Conservation (phyloP, 2,113 vertebrate species). For the Pangasianodon hypophthalmus region DNA sequence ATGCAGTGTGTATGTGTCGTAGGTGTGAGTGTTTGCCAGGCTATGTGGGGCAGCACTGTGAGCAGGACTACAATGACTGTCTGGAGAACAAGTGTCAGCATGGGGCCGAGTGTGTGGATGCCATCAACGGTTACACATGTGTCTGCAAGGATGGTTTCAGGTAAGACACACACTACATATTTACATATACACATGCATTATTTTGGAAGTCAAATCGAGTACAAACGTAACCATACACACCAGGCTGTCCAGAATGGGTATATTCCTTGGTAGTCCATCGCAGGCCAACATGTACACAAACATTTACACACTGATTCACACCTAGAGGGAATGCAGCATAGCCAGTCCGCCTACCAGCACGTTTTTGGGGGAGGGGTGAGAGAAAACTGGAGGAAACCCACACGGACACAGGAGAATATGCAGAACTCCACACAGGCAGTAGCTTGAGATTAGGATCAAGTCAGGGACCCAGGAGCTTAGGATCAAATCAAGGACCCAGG, state of each 20-base stretch:
- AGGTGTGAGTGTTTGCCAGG: constrained; percentile 94
- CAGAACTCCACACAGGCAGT: background rate
- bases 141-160: constrained; percentile 94
- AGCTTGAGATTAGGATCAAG: background rate
- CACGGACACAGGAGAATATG: background rate
- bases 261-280: background rate
- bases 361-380: background rate
- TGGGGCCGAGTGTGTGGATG: constrained; percentile 88
- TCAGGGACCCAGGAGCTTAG: background rate
- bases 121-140: constrained; percentile 91
- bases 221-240: background rate
- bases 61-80: constrained; percentile 89
- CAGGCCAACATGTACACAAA: background rate
- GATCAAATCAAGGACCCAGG: no score
- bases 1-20: constrained; percentile 49
- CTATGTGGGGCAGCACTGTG: constrained; percentile 89
- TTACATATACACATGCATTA: background rate
- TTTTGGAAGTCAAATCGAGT: background rate
- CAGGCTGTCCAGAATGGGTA: background rate
- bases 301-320: background rate
- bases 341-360: background rate
- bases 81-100: constrained; percentile 89
- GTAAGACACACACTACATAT: constrained; percentile 64
- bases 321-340: background rate
- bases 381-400: background rate